Evolutionary conservation across 2,888 invertebrate genomes (phyloP), one percentile per base, ranked within the genome.

Genomic region (Pyrgus malvae): DNA sequence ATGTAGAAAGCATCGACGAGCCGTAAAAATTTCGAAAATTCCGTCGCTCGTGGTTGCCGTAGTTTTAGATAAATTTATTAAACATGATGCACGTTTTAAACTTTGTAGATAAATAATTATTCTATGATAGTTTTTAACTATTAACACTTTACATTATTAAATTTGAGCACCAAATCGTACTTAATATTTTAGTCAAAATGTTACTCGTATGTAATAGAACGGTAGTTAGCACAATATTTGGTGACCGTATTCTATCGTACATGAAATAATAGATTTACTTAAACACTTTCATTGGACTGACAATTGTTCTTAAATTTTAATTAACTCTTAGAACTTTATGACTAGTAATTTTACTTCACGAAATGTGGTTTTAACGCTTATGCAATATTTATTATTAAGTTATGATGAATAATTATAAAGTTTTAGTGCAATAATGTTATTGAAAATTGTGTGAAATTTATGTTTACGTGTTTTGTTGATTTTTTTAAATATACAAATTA

Each of bases 121-220:
- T 76, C 69, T 72, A 72, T 45, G 27, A 51, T 83, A 84, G 78
- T 79, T 77, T 78, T 82, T 78, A 72, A 71, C 68, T 60, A 80
- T 76, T 77, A 83, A 85, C 86, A 86, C 85, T 80, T 65, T 83
- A 85, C 81, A 81, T 84, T 79, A 84, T 80, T 77, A 80, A 81
- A 80, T 83, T 86, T 84, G 89, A 90, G 89, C 89, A 90, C 89
- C 89, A 89, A 90, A 89, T 89, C 83, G 89, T 90, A 90, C 89
- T 90, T 90, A 89, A 86, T 87, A 82, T 84, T 88, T n/a, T 88
- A 89, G 86, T 84, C 82, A 89, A 88, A 87, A 84, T 85, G 75
- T 87, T 83, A n/a, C n/a, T n/a, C n/a, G n/a, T n/a, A 69, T 66
- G 66, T 55, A 63, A 45, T 69, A 72, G 69, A 64, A 60, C 59